A percentile compares a stretch with the other conserved stretches of the same genome.
phyloP scores from a whole-genome alignment of 2,797 vertebrate species.

The Hypotaenidia okinawae region DNA sequence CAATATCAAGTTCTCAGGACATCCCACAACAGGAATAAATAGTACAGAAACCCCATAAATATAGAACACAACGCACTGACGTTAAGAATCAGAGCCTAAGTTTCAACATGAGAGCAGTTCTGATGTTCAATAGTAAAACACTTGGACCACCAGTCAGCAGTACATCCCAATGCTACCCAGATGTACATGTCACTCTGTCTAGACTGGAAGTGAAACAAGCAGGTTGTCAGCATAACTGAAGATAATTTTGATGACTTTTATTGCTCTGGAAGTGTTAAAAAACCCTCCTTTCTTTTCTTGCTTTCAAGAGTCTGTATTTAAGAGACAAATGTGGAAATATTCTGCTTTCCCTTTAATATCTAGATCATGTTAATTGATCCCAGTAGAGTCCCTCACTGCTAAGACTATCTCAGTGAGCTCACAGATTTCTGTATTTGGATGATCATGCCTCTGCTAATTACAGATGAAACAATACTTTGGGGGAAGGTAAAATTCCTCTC shows the following conservation, averaged over 20 bases:
- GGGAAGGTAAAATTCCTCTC: neutral
- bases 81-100: neutral
- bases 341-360: slow-evolving; percentile 32
- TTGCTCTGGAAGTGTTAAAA: neutral
- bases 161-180: neutral
- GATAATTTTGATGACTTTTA: neutral
- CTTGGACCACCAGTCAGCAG: neutral
- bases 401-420: slow-evolving; percentile 12
- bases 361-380: slow-evolving; percentile 34
- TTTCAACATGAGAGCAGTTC: neutral
- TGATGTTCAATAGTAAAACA: neutral
- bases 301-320: neutral
- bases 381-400: neutral
- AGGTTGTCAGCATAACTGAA: neutral
- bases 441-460: slow-evolving; percentile 24
- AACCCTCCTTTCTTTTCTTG: neutral
- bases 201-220: neutral
- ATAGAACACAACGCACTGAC: neutral
- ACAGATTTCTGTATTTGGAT: neutral
- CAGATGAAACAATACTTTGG: slow-evolving; percentile 13
- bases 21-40: neutral
- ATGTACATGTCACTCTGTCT: neutral
- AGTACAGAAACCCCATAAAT: neutral
- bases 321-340: neutral
- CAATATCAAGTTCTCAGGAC: neutral